Percentiles rank a stretch among this genome's conserved stretches.
Conservation (phyloP, 1,140 invertebrate species). For the Dreissena polymorpha region DNA sequence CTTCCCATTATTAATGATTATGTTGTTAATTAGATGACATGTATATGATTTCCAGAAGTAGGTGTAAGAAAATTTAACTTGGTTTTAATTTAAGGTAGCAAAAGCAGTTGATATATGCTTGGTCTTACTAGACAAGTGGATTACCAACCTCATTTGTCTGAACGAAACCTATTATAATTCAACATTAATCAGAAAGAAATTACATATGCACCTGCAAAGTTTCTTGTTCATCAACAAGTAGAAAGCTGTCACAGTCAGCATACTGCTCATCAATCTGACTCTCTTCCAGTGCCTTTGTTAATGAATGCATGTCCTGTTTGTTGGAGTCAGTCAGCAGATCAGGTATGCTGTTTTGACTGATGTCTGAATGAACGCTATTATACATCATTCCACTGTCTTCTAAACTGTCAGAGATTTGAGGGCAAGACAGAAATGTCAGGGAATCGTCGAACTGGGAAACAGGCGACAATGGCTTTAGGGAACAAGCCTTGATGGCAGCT, state of each 20-base stretch:
- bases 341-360: slow-evolving; percentile 67
- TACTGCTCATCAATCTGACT: slow-evolving; percentile 59
- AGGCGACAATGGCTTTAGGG: slow-evolving; percentile 70
- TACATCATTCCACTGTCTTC: slow-evolving; percentile 62
- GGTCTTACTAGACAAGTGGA: no score
- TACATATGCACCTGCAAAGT: slow-evolving; percentile 76
- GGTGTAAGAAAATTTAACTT: no score
- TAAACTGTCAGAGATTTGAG: slow-evolving; percentile 57
- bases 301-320: slow-evolving; percentile 32
- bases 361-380: slow-evolving; percentile 64
- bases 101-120: no score
- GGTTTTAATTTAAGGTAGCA: no score
- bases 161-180: no score
- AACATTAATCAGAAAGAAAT: neutral
- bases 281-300: slow-evolving; percentile 59
- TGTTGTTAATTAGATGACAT: no score
- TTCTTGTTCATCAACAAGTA: slow-evolving; percentile 79
- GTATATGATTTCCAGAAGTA: no score
- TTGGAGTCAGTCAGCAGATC: slow-evolving; percentile 54
- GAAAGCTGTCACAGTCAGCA: slow-evolving; percentile 71
- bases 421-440: slow-evolving; percentile 72
- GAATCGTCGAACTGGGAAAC: slow-evolving; percentile 65
- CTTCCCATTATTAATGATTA: no score
- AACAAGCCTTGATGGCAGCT: slow-evolving; percentile 8
- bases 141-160: no score